Evolutionary conservation across 2,797 vertebrate species (phyloP).

Genomic region (Distichodus sexfasciatus): DNA sequence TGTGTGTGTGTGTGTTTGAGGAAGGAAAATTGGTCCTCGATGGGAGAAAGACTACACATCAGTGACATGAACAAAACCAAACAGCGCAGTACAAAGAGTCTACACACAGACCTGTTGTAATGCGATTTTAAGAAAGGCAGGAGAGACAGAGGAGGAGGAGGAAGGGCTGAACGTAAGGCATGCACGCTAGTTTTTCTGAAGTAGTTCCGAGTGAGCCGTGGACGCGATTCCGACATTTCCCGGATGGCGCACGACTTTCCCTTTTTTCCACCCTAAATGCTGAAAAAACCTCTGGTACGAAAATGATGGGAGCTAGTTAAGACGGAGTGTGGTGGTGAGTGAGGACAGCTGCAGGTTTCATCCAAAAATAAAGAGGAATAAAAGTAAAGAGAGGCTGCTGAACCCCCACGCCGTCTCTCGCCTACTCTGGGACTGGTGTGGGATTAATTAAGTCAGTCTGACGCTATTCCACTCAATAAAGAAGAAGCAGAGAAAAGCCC

Average conservation of each 20-base stretch:
- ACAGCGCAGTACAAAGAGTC: too few relatives aligned
- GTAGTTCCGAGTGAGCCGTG: background rate
- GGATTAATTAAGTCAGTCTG: background rate
- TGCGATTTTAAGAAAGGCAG: background rate
- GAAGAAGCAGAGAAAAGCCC: conserved; percentile 50
- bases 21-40: conserved; percentile 22
- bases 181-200: conserved; percentile 13
- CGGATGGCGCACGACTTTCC: background rate
- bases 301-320: too few relatives aligned
- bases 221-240: background rate
- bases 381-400: too few relatives aligned
- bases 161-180: conserved; percentile 29
- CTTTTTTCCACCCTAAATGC: background rate
- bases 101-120: background rate
- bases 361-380: too few relatives aligned
- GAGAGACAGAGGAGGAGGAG: background rate
- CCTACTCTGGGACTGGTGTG: background rate
- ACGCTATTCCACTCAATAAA: conserved; percentile 8
- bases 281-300: too few relatives aligned
- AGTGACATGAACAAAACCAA: background rate
- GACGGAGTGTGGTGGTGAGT: too few relatives aligned
- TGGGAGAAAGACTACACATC: conserved; percentile 6
- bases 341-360: too few relatives aligned
- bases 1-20: too few relatives aligned
- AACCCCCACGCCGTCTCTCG: too few relatives aligned